These are phyloP conservation scores for Hypomecis punctinalis DNA, from an alignment of 2,888 invertebrate genomes.

Conservation along the genomic window DNA sequence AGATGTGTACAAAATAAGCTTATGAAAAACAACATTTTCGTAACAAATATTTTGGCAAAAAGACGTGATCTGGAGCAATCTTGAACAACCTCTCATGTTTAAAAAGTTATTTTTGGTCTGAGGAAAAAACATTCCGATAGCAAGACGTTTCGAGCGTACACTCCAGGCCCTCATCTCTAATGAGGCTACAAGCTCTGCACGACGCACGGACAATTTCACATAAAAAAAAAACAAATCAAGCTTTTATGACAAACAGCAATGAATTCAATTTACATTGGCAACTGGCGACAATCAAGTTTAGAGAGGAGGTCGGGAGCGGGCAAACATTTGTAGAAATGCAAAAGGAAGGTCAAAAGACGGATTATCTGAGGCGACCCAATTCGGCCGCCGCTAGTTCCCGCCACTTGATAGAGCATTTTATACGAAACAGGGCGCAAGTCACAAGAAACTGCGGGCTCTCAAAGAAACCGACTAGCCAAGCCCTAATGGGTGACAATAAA, in stretches of 20 bases:
- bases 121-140: no score
- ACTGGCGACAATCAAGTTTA: conserved; percentile 30
- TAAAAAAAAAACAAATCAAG: conserved; percentile 18
- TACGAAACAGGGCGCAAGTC: conserved; percentile 34
- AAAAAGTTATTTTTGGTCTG: no score
- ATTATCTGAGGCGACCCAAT: conserved; percentile 53
- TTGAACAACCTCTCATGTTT: no score
- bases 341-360: conserved; percentile 48
- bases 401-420: conserved; percentile 49
- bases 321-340: conserved; percentile 47
- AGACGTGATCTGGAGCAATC: no score
- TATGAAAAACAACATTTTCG: no score
- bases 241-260: conserved; percentile 19
- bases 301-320: conserved; percentile 29
- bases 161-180: not conserved
- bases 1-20: not conserved
- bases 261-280: conserved; percentile 24
- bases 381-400: conserved; percentile 45
- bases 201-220: not conserved
- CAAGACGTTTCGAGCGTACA: not conserved
- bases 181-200: not conserved
- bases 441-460: conserved; percentile 16
- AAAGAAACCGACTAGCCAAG: no score
- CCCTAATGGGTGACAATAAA: no score
- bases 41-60: no score